A percentile compares a stretch with the other conserved stretches of the same genome.
Conservation (phyloP, 2,113 vertebrate genomes). For the Rhynchomys soricoides region DNA sequence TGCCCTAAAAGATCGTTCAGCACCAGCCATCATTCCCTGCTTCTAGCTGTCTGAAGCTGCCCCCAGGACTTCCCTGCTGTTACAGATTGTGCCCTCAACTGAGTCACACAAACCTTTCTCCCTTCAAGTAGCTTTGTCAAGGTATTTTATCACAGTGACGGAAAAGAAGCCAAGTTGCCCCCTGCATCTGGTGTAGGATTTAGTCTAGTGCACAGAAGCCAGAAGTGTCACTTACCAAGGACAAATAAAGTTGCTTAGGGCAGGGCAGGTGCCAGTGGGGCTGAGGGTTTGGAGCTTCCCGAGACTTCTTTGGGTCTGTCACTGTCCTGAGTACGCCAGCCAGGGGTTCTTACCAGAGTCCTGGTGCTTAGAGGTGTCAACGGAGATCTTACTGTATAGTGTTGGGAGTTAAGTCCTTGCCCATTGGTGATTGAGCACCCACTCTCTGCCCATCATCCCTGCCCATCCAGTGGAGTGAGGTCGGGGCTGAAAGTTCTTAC, state of each 20-base stretch:
- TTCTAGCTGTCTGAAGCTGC: neutral
- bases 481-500: neutral
- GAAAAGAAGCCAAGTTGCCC: neutral
- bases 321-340: neutral
- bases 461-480: neutral
- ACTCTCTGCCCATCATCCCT: neutral
- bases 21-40: neutral
- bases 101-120: neutral
- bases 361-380: neutral
- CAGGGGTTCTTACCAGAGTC: neutral
- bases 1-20: neutral
- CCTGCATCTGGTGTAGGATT: neutral
- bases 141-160: neutral
- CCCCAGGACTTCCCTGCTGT: neutral
- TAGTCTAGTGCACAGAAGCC: neutral
- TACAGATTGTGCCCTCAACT: neutral
- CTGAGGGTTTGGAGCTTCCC: neutral
- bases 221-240: neutral
- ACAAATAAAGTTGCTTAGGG: neutral
- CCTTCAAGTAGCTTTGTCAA: neutral
- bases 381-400: neutral
- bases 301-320: neutral
- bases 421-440: neutral
- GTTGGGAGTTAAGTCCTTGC: neutral
- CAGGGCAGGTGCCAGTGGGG: neutral